A percentile compares a stretch with the other conserved stretches of the same genome.
phyloP scores from a whole-genome alignment of 2,797 vertebrate genomes.

The Rhinella marina region DNA sequence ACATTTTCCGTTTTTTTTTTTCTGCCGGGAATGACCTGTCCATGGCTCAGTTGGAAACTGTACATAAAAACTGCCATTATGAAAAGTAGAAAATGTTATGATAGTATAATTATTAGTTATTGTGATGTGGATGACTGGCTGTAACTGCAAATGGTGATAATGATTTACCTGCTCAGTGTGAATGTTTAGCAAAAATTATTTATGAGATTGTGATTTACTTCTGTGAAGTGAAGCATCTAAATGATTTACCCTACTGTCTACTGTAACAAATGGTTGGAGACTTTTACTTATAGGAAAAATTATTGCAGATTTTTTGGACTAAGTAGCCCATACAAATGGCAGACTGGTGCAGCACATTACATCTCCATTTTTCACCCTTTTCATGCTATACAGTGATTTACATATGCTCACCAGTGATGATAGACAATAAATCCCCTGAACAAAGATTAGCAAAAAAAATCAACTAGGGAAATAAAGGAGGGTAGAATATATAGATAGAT shows the following conservation, averaged over 20 bases:
- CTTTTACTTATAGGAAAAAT: neutral
- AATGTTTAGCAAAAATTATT: constrained; percentile 11
- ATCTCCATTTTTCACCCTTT: neutral
- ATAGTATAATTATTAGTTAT: constrained; percentile 37
- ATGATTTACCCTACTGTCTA: neutral
- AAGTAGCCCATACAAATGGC: neutral
- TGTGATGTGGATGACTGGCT: constrained; percentile 23
- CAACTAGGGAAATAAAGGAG: too few relatives aligned
- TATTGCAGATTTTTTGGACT: neutral
- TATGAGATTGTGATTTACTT: constrained; percentile 8
- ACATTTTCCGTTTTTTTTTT: neutral
- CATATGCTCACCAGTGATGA: neutral
- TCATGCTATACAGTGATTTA: neutral
- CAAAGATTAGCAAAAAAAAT: neutral
- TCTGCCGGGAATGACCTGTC: neutral
- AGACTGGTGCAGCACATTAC: neutral
- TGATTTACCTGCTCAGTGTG: constrained; percentile 15
- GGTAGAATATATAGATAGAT: neutral
- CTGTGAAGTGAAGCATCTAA: neutral
- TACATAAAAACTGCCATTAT: constrained; percentile 6
- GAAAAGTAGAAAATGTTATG: constrained; percentile 19
- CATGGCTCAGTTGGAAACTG: constrained; percentile 17
- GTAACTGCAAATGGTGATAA: constrained; percentile 19
- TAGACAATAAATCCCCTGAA: neutral
- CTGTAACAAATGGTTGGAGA: neutral